phyloP scores from a whole-genome alignment of 2,888 invertebrate genomes.

The Lamellibrachia columna region DNA sequence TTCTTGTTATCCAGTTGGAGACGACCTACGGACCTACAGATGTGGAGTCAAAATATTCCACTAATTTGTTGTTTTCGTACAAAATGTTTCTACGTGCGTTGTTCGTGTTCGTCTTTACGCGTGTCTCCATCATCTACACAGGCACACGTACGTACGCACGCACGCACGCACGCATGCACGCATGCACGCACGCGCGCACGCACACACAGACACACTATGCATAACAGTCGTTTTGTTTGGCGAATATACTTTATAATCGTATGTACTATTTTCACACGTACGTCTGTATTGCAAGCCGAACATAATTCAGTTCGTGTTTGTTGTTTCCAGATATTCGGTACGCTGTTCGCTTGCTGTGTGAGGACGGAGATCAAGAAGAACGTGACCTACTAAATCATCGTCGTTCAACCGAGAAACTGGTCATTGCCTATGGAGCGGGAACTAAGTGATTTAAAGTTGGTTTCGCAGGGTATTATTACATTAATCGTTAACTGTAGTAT shows the following conservation, averaged over 20 bases:
- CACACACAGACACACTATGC: too few relatives aligned
- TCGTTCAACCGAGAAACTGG: background rate
- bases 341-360: conserved; percentile 1
- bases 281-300: background rate
- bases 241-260: too few relatives aligned
- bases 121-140: background rate
- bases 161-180: background rate
- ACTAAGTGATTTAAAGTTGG: background rate
- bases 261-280: background rate
- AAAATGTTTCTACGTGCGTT: too few relatives aligned
- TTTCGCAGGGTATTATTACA: background rate
- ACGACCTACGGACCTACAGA: too few relatives aligned
- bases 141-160: background rate
- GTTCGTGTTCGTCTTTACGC: too few relatives aligned
- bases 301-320: background rate
- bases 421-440: background rate
- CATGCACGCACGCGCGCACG: background rate
- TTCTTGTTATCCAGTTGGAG: background rate
- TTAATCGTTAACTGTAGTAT: background rate
- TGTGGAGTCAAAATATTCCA: too few relatives aligned
- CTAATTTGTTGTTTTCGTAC: too few relatives aligned
- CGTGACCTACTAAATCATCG: background rate
- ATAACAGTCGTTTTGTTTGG: too few relatives aligned
- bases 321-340: background rate
- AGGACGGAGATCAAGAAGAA: background rate